Evolutionary conservation across 2,113 vertebrate species (phyloP), one percentile per base, ranked within the genome.

Genomic region (Toxotes jaculatrix): DNA sequence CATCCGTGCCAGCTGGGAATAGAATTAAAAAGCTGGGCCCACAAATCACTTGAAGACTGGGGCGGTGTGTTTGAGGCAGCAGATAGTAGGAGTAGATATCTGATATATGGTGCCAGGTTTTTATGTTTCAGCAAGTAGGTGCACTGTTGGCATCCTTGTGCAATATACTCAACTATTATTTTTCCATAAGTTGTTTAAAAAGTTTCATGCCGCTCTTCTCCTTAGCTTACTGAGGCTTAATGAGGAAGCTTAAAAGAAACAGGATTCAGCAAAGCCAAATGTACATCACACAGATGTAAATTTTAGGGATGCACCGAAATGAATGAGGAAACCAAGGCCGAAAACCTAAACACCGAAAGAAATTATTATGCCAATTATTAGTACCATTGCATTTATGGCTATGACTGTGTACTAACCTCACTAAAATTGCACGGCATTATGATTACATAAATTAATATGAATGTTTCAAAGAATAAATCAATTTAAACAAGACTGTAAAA

Each of bases 231-330:
- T 17, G 47, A 51, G 17, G 47, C 17, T 19, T 51, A 51, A 79
- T 34, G 56, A 63, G 45, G 21, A 63, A 43, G 21, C 38, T 47
- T 19, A 70, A 21, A 27, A 65, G 19, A 53, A 31, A 49, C 27
- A 32, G 51, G n/a, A 51, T 40, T 62, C 56, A 31, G 45, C 57
- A 27, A 21, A 31, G 16, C 10, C 60, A 13, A 61, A 51, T 60
- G 9, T 55, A 45, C 12, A 74, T 62, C 36, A 55, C 27, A 36
- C 47, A 56, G 61, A 55, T 66, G 53, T 67, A 38, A 14, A 73
- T 57, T 47, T 34, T 27, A 27, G 27, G 27, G 27, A 1, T 27
- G 27, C 27, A 27, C 27, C 27, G 27, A 27, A 27, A 27, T 27
- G 27, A 27, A 27, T 27, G 27, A 27, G 27, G 27, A 27, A 27